Evolutionary conservation across 2,113 vertebrate species (phyloP).

Genomic region (Brevimyrus niger): DNA sequence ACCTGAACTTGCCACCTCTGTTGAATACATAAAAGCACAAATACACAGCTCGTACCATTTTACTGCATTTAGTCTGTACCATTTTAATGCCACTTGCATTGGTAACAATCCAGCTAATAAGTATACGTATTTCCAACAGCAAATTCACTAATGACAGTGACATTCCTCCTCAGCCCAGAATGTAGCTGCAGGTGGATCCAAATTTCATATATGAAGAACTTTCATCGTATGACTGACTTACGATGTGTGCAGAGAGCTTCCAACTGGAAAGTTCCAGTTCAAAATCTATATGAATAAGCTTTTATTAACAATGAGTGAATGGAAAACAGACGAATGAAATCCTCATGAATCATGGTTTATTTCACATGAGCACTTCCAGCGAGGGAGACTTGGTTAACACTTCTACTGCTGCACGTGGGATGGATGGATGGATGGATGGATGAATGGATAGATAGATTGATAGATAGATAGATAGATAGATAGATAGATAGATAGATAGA

Average conservation of each 20-base stretch:
- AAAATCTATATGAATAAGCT: background rate
- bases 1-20: no score
- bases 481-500: no score
- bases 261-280: background rate
- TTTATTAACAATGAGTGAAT: background rate
- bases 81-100: no score
- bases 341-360: background rate
- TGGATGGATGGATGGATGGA: no score
- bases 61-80: no score
- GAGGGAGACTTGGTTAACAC: background rate
- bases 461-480: no score
- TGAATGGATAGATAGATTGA: no score
- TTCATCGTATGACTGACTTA: background rate
- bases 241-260: background rate
- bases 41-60: no score
- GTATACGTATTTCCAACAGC: background rate
- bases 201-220: background rate
- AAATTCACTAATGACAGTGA: background rate
- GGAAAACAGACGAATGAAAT: background rate
- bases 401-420: background rate
- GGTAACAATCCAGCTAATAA: background rate
- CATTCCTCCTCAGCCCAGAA: background rate
- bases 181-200: background rate
- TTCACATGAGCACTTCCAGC: background rate
- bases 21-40: no score